A percentile compares a stretch with the other conserved stretches of the same genome.
Conservation (phyloP, 1,140 invertebrate genomes). For the Drosophila serrata region DNA sequence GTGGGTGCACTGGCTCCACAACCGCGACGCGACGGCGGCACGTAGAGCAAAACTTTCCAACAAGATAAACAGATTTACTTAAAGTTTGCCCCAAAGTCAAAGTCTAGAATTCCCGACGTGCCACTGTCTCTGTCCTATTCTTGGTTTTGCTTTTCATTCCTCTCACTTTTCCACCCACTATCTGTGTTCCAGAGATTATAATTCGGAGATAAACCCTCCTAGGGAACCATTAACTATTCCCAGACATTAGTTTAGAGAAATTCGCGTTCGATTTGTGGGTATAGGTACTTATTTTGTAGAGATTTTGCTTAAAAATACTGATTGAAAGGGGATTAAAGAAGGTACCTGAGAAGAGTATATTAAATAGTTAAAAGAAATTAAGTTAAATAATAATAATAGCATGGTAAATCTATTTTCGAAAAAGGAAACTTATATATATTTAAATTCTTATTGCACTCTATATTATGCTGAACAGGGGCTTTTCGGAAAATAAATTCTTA, state of each 20-base stretch:
- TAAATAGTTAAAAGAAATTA: neutral
- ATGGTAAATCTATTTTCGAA: too few relatives aligned
- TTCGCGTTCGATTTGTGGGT: constrained; percentile 14
- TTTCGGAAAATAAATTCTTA: neutral
- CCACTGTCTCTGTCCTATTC: constrained; percentile 27
- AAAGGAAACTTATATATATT: neutral
- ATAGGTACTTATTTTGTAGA: neutral
- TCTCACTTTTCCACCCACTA: constrained; percentile 18
- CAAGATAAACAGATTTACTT: constrained; percentile 83
- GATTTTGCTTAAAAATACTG: too few relatives aligned
- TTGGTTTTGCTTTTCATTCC: neutral
- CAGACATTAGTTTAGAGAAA: constrained; percentile 39
- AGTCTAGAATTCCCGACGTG: constrained; percentile 72
- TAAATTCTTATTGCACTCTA: neutral
- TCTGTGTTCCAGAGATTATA: constrained; percentile 38
- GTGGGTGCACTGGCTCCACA: constrained; percentile 21
- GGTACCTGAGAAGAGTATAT: neutral
- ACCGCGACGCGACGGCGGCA: constrained; percentile 68
- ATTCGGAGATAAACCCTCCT: constrained; percentile 43
- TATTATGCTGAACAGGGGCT: neutral
- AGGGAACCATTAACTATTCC: constrained; percentile 15
- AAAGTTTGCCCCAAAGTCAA: constrained; percentile 67
- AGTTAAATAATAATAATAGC: too few relatives aligned
- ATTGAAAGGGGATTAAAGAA: too few relatives aligned
- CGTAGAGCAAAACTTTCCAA: constrained; percentile 70